A percentile compares a stretch with the other conserved stretches of the same genome.
Conservation (phyloP, 2,888 invertebrate genomes). For the Chalcis sispes region DNA sequence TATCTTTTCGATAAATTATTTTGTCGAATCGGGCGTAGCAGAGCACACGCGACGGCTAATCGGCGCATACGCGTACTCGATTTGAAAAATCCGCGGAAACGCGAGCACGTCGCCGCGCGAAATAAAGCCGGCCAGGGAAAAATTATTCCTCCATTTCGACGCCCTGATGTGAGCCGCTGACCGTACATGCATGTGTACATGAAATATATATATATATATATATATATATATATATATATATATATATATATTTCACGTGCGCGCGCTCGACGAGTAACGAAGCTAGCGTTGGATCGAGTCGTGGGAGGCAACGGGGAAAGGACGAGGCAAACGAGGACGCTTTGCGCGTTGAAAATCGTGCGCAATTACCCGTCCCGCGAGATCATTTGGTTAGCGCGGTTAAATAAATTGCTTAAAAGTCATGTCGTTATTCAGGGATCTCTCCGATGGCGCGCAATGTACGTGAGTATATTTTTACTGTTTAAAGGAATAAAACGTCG, state of each 20-base stretch:
- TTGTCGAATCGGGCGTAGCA: conserved; percentile 67
- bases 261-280: no score
- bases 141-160: conserved; percentile 52
- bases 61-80: conserved; percentile 60
- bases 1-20: conserved; percentile 75
- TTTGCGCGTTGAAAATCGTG: conserved; percentile 55
- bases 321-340: no score
- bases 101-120: conserved; percentile 1
- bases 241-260: no score
- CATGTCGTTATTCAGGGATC: conserved; percentile 49
- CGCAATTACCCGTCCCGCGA: conserved; percentile 57
- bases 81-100: conserved; percentile 49
- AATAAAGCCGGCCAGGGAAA: conserved; percentile 43
- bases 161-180: conserved; percentile 5
- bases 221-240: no score
- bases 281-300: no score
- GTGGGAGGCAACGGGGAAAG: no score
- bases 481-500: background rate
- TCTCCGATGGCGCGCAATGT: conserved; percentile 4
- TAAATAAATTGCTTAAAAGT: conserved; percentile 54
- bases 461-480: conserved; percentile 7
- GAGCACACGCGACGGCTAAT: conserved; percentile 71
- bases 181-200: no score
- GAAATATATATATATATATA: no score
- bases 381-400: conserved; percentile 56